phyloP scores from a whole-genome alignment of 2,888 invertebrate species.

The Caenorhabditis parvicauda region DNA sequence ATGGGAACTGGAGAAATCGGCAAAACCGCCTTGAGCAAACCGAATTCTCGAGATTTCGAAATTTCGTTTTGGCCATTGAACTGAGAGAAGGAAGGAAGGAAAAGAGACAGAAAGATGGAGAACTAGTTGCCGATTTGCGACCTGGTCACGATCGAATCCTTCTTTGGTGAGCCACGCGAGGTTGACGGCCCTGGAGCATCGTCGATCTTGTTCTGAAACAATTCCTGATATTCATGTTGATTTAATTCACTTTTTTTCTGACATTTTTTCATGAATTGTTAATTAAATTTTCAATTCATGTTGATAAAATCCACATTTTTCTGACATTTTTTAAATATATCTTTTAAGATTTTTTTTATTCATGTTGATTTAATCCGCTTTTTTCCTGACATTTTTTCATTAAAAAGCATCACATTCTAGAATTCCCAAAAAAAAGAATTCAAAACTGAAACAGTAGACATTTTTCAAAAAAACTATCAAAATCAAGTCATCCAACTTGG shows the following conservation, averaged over 20 bases:
- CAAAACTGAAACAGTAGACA: background rate
- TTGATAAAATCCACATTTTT: too few species aligned
- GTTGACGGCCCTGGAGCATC: too few species aligned
- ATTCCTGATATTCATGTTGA: background rate
- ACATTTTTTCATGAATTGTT: too few species aligned
- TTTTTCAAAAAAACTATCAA: too few species aligned
- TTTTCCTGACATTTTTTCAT: too few species aligned
- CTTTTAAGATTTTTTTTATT: too few species aligned
- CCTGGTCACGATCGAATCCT: background rate
- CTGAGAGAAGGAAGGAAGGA: background rate
- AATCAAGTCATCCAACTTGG: too few species aligned
- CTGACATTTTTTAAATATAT: too few species aligned
- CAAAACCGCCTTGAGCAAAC: slow-evolving; percentile 18
- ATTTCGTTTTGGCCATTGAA: slow-evolving; percentile 6
- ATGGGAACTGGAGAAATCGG: background rate
- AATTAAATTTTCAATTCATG: too few species aligned
- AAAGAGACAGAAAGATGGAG: slow-evolving; percentile 1
- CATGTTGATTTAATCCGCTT: too few species aligned
- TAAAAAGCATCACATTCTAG: too few species aligned
- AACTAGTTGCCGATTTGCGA: slow-evolving; percentile 4
- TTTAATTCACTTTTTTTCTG: slow-evolving; percentile 19
- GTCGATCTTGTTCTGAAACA: background rate
- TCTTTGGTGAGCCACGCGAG: too few species aligned
- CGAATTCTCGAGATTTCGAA: slow-evolving; percentile 24
- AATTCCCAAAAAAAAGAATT: slow-evolving; percentile 7